Evolutionary conservation across 2,888 invertebrate species (phyloP).

Genomic region (Theristus sp.): DNA sequence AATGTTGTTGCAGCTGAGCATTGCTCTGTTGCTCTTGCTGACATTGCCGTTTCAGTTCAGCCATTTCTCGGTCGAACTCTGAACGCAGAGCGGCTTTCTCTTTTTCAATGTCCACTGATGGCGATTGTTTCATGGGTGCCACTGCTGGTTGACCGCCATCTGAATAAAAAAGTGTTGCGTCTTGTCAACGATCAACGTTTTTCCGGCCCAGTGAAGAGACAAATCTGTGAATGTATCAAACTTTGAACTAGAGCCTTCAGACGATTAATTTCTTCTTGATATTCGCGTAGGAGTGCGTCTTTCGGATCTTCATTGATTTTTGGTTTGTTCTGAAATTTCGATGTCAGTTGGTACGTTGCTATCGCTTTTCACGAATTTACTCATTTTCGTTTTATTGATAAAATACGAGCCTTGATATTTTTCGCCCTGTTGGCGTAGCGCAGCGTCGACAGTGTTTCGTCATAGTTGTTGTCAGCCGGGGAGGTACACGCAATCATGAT

Average conservation of each 20-base stretch:
- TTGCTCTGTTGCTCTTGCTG: slow-evolving; percentile 36
- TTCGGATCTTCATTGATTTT: slow-evolving; percentile 73
- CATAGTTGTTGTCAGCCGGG: slow-evolving; percentile 60
- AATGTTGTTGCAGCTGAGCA: slow-evolving; percentile 42
- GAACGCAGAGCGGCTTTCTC: slow-evolving; percentile 36
- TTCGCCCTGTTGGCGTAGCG: slow-evolving; percentile 62
- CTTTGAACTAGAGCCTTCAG: slow-evolving; percentile 41
- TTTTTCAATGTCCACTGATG: slow-evolving; percentile 22
- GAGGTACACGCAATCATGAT: slow-evolving; percentile 69
- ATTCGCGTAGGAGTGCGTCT: slow-evolving; percentile 62
- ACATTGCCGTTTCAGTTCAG: slow-evolving; percentile 38
- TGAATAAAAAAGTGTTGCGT: too few species aligned
- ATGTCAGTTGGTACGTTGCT: background rate
- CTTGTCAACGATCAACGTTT: too few species aligned
- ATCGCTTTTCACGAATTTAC: background rate
- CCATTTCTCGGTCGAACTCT: slow-evolving; percentile 43
- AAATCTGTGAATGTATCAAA: background rate
- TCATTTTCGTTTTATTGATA: background rate
- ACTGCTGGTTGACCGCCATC: slow-evolving; percentile 4
- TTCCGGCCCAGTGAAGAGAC: background rate
- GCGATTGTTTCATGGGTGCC: background rate
- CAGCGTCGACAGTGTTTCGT: slow-evolving; percentile 46
- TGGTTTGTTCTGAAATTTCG: slow-evolving; percentile 38
- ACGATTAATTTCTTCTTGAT: slow-evolving; percentile 60
- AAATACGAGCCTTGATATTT: slow-evolving; percentile 44